These are phyloP conservation scores for Caenorhabditis latens DNA, from an alignment of 1,140 invertebrate species.

Conservation along the genomic window DNA sequence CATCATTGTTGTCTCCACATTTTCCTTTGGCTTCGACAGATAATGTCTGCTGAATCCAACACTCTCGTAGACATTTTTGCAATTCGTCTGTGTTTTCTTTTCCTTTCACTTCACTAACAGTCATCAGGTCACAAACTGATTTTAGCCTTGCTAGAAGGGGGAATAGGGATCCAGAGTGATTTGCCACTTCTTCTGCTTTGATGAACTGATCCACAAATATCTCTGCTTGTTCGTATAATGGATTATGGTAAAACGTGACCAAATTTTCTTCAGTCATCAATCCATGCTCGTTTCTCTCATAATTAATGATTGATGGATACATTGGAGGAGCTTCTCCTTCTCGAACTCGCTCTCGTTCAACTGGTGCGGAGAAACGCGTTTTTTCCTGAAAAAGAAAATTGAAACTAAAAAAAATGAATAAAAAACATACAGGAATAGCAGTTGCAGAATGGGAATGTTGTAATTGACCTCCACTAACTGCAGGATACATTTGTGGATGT, in stretches of 20 bases:
- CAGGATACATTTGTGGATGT: conserved; percentile 25
- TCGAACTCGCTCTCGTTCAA: neutral
- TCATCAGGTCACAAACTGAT: conserved; percentile 49
- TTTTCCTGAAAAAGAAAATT: neutral
- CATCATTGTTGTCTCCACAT: conserved; percentile 60
- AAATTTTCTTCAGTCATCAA: conserved; percentile 58
- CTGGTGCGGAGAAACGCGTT: conserved; percentile 20
- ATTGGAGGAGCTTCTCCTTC: conserved; percentile 60
- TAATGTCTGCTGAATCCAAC: conserved; percentile 47
- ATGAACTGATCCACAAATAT: conserved; percentile 62
- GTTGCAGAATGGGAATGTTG: conserved; percentile 17
- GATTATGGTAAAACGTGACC: conserved; percentile 60
- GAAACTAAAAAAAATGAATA: no score
- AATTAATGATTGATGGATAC: conserved; percentile 50
- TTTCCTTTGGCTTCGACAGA: conserved; percentile 45
- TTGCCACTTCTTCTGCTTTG: conserved; percentile 47
- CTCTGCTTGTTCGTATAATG: conserved; percentile 56
- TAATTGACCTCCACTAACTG: neutral
- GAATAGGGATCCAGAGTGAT: conserved; percentile 51
- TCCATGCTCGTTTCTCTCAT: conserved; percentile 57
- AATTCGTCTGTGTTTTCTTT: conserved; percentile 56
- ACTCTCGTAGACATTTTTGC: conserved; percentile 57
- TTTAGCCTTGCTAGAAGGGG: conserved; percentile 34
- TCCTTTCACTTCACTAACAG: conserved; percentile 46
- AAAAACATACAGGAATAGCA: neutral